These are phyloP conservation scores for Athalia cordata DNA, from an alignment of 2,888 invertebrate species.

Conservation along the genomic window DNA sequence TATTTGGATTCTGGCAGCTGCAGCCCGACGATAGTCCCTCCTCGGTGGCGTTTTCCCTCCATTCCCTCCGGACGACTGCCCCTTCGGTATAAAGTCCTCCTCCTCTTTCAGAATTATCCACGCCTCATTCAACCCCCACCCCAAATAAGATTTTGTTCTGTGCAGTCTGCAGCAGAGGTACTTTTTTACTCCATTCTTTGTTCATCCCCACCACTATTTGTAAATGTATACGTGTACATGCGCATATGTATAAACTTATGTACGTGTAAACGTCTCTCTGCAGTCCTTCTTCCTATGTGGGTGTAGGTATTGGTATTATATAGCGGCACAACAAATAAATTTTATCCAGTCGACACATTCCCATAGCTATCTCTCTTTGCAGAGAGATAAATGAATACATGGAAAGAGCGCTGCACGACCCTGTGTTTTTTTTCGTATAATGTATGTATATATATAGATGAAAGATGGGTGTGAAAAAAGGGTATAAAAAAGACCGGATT, in stretches of 20 bases:
- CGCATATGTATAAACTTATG: too few species aligned
- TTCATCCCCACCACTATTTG: constrained; percentile 25
- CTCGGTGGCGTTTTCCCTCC: constrained; percentile 21
- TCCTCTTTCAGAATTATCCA: constrained; percentile 5
- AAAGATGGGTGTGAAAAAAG: too few species aligned
- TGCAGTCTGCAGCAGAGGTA: neutral
- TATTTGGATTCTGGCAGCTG: constrained; percentile 14
- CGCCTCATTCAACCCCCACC: constrained; percentile 28
- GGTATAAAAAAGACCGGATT: too few species aligned
- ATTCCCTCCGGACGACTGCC: constrained; percentile 43
- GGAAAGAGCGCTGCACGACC: too few species aligned
- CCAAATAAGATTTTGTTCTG: neutral
- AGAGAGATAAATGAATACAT: too few species aligned
- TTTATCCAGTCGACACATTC: constrained; percentile 63
- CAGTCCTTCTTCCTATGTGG: too few species aligned
- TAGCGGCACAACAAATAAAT: constrained; percentile 61
- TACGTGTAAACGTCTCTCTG: too few species aligned
- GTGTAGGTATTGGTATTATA: neutral
- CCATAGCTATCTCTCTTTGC: constrained; percentile 43
- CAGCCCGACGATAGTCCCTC: constrained; percentile 24
- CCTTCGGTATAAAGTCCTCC: constrained; percentile 20
- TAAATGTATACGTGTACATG: too few species aligned
- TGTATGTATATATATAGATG: neutral
- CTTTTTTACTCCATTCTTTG: constrained; percentile 46
- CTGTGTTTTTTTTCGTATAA: neutral